Evolutionary conservation across 2,797 vertebrate genomes (phyloP), one percentile per base, ranked within the genome.

Genomic region (Phyllotis vaccarum): DNA sequence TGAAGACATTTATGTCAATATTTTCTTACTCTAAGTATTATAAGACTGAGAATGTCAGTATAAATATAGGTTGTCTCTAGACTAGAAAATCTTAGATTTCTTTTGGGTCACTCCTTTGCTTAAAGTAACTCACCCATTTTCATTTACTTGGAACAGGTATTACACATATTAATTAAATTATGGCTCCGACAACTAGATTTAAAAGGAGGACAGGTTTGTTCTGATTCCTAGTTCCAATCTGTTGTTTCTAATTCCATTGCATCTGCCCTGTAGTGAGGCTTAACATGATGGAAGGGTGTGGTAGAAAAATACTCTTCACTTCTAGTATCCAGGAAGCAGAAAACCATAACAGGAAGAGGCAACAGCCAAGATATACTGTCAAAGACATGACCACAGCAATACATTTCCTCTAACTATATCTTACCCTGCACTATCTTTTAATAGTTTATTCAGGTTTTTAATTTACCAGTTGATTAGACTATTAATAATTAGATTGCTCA

Each of bases 1-100:
- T 49, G 22, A 86, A 68, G 34, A 19, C 43, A 58, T 80, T 89
- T 74, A 7, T 68, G 74, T 9, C 27, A 37, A 13, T 64, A 37
- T 52, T 91, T 89, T 96, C 13, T 54, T 74, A 21, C 52, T 90
- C 24, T 86, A 58, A 37, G 72, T 79, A 64, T 89, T 81, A 17
- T n/a, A 46, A 83, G 64, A 86, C 66, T 40, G 13, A 89, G 22
- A 85, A 43, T 94, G 62, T 86, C 17, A 13, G 2, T 74, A 68
- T 19, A 60, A 88, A 88, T 27, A 40, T 54, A 75, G 16, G 1
- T 80, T 79, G 54, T 56, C 68, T 93, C 17, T 49, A 37, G 52
- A 21, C 40, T 43, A 91, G 56, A 80, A 75, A 91, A 80, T 76
- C 24, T 52, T 75, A 62, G 46, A 46, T 37, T 64, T 21, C 49